Percentiles rank a stretch among this genome's conserved stretches.
Evolutionary conservation across 1,140 invertebrate species (phyloP).

Genomic region (Sarcophaga bullata): DNA sequence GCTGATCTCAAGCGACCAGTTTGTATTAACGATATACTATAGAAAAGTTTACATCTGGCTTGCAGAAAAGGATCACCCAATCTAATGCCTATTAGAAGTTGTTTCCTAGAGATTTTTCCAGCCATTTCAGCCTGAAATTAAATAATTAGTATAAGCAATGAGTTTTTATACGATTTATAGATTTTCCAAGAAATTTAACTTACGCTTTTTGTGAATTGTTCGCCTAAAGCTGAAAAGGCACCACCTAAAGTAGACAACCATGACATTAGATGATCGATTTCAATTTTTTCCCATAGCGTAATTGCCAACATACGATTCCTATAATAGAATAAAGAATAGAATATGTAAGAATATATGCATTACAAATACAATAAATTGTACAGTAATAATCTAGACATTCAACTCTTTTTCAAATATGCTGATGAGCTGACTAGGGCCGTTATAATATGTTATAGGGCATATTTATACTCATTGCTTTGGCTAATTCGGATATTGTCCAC

Average conservation of each 20-base stretch:
- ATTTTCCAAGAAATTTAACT: constrained; percentile 46
- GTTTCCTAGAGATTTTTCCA: constrained; percentile 84
- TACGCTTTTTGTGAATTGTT: constrained; percentile 83
- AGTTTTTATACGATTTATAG: constrained; percentile 21
- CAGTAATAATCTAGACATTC: not conserved
- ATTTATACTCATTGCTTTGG: too few relatives aligned
- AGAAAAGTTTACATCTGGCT: constrained; percentile 84
- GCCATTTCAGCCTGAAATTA: constrained; percentile 81
- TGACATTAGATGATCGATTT: constrained; percentile 87
- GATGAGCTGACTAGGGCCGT: too few relatives aligned
- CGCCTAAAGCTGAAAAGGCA: constrained; percentile 92
- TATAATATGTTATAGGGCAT: too few relatives aligned
- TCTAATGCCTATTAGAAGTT: constrained; percentile 81
- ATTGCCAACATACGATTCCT: constrained; percentile 65
- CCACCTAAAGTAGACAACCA: constrained; percentile 97
- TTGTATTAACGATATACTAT: constrained; percentile 89
- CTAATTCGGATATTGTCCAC: too few relatives aligned
- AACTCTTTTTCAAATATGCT: not conserved
- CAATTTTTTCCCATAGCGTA: constrained; percentile 73
- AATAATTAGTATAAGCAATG: constrained; percentile 48
- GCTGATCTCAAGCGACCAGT: constrained; percentile 74
- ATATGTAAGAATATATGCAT: not conserved
- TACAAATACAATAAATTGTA: not conserved
- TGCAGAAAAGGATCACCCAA: constrained; percentile 83
- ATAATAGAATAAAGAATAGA: constrained; percentile 22